A percentile compares a stretch with the other conserved stretches of the same genome.
Conservation (phyloP, 2,797 vertebrate genomes). For the Acestrorhynchus altus region DNA sequence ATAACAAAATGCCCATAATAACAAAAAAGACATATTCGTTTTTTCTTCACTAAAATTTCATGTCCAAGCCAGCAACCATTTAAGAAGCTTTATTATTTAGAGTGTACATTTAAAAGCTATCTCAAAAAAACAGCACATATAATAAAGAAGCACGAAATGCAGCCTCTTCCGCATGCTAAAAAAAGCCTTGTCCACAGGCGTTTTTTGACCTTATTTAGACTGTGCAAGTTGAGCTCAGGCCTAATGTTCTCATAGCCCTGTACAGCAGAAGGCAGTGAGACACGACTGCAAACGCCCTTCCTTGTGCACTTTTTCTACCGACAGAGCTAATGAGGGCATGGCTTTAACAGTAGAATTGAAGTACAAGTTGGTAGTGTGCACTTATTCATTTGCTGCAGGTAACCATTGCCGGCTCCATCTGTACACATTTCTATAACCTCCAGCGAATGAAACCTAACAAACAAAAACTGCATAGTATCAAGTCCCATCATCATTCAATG, state of each 20-base stretch:
- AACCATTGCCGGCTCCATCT: background rate
- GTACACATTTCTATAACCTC: background rate
- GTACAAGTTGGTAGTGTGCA: background rate
- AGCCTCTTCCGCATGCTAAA: slow-evolving; percentile 21
- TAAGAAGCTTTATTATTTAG: background rate
- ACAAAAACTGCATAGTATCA: background rate
- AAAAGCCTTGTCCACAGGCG: slow-evolving; percentile 61
- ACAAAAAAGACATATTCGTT: background rate
- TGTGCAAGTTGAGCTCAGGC: slow-evolving; percentile 59
- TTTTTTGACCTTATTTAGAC: slow-evolving; percentile 65
- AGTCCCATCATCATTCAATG: background rate
- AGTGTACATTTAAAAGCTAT: background rate
- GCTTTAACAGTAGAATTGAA: slow-evolving; percentile 7
- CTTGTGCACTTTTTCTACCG: slow-evolving; percentile 61
- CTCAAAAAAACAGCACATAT: background rate
- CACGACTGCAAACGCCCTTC: slow-evolving; percentile 27
- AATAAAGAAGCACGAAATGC: slow-evolving; percentile 13
- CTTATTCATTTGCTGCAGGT: background rate
- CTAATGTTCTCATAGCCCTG: slow-evolving; percentile 54
- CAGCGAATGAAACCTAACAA: background rate
- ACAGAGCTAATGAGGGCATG: slow-evolving; percentile 53
- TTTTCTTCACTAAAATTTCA: background rate
- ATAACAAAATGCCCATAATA: too few relatives aligned
- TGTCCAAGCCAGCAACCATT: background rate
- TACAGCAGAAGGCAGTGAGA: slow-evolving; percentile 38